Base-by-base conservation (phyloP, 2,888 invertebrate species). In the Oscheius myriophilus region DNA sequence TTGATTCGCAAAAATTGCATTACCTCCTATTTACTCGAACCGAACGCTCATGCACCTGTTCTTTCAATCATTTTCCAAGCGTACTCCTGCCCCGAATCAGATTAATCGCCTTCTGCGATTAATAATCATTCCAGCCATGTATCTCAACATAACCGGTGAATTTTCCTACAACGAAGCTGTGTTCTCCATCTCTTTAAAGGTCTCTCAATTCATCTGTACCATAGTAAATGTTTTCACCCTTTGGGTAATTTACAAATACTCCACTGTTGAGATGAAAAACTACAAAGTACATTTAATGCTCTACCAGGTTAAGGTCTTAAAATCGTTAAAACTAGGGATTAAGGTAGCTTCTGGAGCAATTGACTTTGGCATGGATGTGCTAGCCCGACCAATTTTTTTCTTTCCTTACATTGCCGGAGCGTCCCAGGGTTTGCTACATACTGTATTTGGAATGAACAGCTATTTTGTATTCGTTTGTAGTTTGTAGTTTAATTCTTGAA, bases 341-440 rank as follows among this genome's bases (percentile, higher is more conserved):
- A 2, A 57, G 49, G 26, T 61, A 61, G 46, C 26, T n/a, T 49
- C 61, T 2, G 49, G 25, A 3, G 16, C 49, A 1, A 25, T 61
- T 14, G 61, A 61, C 21, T 61, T 61, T 33, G 46, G 61, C 14
- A 61, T 61, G 61, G 61, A 61, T 26, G 49, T 49, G 0, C 21
- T 61, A 12, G 46, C 61, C 39, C 25, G 49, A 49, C 61, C 61
- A 1, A 33, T 61, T 33, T 61, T 61, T 49, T 61, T 61, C 49
- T 49, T 61, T n/a, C 61, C 61, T 16, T 18, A 39, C 26, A 49
- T 49, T n/a, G 61, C 33, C 12, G 61, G 61, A 26, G 26, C 49
- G 16, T n/a, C 46, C 1, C 61, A 61, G n/a, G 61, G 61, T 33
- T 33, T 25, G 26, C 25, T 61, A 2, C 14, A 18, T 6, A 33